Base-by-base conservation (phyloP, 2,888 invertebrate species). In the Rotaria macrura region DNA sequence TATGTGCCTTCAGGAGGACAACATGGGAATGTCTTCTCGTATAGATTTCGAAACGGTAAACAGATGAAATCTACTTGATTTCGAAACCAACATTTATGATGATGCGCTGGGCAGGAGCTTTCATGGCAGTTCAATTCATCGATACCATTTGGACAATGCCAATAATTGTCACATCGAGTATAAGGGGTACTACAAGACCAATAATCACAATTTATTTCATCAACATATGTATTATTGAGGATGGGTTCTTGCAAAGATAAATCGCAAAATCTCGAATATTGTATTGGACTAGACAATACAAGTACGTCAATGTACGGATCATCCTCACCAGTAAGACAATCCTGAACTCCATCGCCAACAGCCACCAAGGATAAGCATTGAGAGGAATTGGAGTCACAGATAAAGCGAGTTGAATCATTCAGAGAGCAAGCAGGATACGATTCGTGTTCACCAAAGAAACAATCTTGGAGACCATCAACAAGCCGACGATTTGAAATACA, bases 321-420 rank as follows among this genome's bases (percentile, higher is more conserved):
- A 74, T 74, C 74, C 10, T 74, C 74, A 17, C 5, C 25, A 2
- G 6, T 4, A 40, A 9, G 38, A 74, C 40, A 74, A 20, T 74
- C 74, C 12, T 4, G 1, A 1, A 20, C 2, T 40, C 38, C 23
- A 25, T 74, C 40, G 9, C 25, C 23, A 25, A 74, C 5, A 23
- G 74, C 74, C 17, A 74, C 38, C 0, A 25, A 12, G 5, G 17
- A 74, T 40, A 74, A 2, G 25, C 74, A 74, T 74, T 4, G 38
- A 9, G 17, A 23, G 17, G 38, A 12, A 23, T 74, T 40, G 9
- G 74, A 74, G 38, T 17, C 20, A 20, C 74, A 74, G 4, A 17
- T 38, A 74, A 74, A 74, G 38, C 74, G 74, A 40, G 38, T 38
- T 74, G 74, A 74, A 40, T 74, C 74, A 10, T 74, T 74, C 74